Conservation (phyloP, 2,797 vertebrate species). For the Limosa lapponica region DNA sequence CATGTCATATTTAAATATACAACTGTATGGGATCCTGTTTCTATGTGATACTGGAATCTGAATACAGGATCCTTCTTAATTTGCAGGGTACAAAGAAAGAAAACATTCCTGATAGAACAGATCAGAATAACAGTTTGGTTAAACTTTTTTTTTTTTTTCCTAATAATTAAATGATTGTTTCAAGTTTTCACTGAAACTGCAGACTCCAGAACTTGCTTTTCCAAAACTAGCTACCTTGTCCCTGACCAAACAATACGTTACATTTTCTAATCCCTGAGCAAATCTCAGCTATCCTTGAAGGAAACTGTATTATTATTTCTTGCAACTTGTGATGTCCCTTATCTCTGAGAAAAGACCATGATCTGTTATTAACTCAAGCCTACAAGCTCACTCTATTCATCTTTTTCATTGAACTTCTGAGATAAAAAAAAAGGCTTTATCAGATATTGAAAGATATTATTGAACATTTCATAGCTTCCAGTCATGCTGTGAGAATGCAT, state of each 20-base stretch:
- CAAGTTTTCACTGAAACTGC: not conserved
- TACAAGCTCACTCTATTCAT: not conserved
- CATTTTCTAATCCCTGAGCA: not conserved
- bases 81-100: not conserved
- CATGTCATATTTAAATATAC: not conserved
- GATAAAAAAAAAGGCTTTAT: not conserved
- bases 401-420: not conserved
- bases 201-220: not conserved
- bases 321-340: not conserved
- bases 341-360: not conserved
- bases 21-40: not conserved
- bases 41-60: not conserved
- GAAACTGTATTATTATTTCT: not conserved
- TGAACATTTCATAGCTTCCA: not conserved
- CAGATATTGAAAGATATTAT: not conserved
- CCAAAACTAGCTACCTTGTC: not conserved
- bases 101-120: not conserved
- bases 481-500: not conserved
- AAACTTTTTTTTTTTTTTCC: not conserved
- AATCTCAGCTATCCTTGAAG: not conserved
- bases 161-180: not conserved
- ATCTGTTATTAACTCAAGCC: not conserved
- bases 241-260: not conserved
- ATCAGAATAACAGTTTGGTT: not conserved
- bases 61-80: not conserved